Conservation (phyloP, 2,888 invertebrate species). For the Drosophila diplacantha region DNA sequence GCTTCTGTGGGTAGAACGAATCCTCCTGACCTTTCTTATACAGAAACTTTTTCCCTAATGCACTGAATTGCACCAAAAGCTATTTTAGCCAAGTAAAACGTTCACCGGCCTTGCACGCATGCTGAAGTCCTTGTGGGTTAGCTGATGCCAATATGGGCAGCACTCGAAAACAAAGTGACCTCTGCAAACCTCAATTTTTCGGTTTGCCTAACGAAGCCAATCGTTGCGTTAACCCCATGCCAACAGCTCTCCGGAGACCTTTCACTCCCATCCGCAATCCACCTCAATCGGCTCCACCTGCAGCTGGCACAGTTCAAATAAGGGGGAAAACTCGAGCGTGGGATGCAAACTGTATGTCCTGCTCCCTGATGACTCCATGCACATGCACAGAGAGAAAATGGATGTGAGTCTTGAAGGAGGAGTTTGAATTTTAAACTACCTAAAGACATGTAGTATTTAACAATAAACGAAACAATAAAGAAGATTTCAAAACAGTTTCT, state of each 20-base stretch:
- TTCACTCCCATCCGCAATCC: conserved; percentile 28
- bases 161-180: conserved; percentile 34
- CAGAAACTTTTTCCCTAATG: conserved; percentile 17
- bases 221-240: conserved; percentile 37
- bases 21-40: conserved; percentile 13
- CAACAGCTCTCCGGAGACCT: conserved; percentile 34
- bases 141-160: conserved; percentile 30
- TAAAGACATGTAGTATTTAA: background rate
- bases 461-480: background rate
- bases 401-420: background rate
- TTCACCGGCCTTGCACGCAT: background rate
- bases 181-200: conserved; percentile 33
- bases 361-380: conserved; percentile 31
- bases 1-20: background rate
- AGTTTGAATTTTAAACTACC: background rate
- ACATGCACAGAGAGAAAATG: conserved; percentile 7
- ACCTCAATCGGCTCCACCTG: conserved; percentile 28
- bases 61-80: conserved; percentile 8
- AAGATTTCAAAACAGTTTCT: no score
- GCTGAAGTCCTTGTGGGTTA: conserved; percentile 13
- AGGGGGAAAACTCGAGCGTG: conserved; percentile 13
- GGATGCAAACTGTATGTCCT: conserved; percentile 22
- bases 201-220: conserved; percentile 51
- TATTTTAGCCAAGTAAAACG: conserved; percentile 2
- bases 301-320: conserved; percentile 26